phyloP scores from a whole-genome alignment of 2,113 vertebrate genomes.

The Phalacrocorax brasilianus region DNA sequence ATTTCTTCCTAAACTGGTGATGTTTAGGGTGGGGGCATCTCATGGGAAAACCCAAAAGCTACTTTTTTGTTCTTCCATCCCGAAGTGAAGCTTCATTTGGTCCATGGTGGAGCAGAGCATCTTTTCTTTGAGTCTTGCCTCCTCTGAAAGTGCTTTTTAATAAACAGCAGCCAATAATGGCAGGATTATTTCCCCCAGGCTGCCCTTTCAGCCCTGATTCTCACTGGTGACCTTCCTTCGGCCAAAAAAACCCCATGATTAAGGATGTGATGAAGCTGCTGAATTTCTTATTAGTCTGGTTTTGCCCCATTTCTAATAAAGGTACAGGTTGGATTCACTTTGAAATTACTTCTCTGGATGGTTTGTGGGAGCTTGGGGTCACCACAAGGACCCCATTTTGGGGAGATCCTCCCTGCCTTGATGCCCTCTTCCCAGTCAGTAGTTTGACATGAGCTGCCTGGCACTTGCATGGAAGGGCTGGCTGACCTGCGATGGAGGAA shows the following conservation, averaged over 20 bases:
- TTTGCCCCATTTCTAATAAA: neutral
- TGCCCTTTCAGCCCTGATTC: neutral
- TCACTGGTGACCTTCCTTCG: neutral
- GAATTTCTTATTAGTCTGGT: neutral
- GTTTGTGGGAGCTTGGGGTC: neutral
- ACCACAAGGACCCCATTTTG: neutral
- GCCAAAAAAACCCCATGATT: neutral
- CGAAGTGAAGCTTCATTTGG: neutral
- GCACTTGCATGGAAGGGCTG: fast-evolving
- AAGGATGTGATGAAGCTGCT: neutral
- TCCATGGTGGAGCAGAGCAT: fast-evolving
- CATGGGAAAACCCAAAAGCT: neutral
- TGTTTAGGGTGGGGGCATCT: neutral
- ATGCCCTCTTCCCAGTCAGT: neutral
- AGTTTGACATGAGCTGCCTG: neutral
- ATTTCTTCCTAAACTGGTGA: neutral
- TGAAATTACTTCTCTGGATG: neutral
- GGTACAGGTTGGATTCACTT: neutral
- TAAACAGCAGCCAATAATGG: neutral
- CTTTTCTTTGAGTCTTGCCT: neutral
- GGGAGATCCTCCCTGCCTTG: neutral
- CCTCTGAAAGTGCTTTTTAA: neutral
- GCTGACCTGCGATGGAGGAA: neutral
- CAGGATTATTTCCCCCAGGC: neutral
- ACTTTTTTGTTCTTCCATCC: neutral